A percentile compares a stretch with the other conserved stretches of the same genome.
These are phyloP conservation scores for Sitophilus oryzae DNA, from an alignment of 1,140 invertebrate species.

Conservation along the genomic window DNA sequence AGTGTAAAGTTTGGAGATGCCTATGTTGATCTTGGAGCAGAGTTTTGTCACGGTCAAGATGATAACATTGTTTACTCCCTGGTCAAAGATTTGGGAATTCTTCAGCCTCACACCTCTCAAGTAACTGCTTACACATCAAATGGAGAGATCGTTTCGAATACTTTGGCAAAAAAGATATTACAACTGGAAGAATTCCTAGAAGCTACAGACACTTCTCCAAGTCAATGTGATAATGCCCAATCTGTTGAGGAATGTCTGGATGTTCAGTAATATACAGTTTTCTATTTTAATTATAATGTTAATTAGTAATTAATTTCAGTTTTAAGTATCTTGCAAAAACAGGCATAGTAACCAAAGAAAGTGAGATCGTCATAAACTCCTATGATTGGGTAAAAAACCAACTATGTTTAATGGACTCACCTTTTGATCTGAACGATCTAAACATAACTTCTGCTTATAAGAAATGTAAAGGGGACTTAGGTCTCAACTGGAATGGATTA, in stretches of 20 bases:
- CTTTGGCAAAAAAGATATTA: slow-evolving; percentile 7
- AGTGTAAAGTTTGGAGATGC: slow-evolving; percentile 54
- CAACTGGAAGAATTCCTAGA: slow-evolving; percentile 10
- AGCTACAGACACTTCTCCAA: background rate
- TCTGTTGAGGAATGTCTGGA: slow-evolving; percentile 21
- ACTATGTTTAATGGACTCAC: slow-evolving; percentile 1
- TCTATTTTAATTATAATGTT: no score
- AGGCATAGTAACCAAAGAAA: background rate
- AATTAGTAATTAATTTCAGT: no score
- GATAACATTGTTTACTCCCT: slow-evolving; percentile 62
- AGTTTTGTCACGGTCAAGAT: slow-evolving; percentile 70
- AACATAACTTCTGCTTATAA: slow-evolving; percentile 12
- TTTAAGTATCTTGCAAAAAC: no score
- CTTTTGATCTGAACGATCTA: slow-evolving; percentile 19
- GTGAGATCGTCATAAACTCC: background rate
- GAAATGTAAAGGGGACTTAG: slow-evolving; percentile 26
- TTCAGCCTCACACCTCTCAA: slow-evolving; percentile 38
- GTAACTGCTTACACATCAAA: slow-evolving; percentile 15
- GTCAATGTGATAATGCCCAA: slow-evolving; percentile 10
- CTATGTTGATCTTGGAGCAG: slow-evolving; percentile 71
- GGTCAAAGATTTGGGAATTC: slow-evolving; percentile 51
- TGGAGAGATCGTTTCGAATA: slow-evolving; percentile 14
- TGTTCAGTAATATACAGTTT: slow-evolving; percentile 21
- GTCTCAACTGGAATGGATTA: slow-evolving; percentile 34
- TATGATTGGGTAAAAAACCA: background rate